phyloP scores from a whole-genome alignment of 2,113 vertebrate genomes.

The Capricornis sumatraensis region DNA sequence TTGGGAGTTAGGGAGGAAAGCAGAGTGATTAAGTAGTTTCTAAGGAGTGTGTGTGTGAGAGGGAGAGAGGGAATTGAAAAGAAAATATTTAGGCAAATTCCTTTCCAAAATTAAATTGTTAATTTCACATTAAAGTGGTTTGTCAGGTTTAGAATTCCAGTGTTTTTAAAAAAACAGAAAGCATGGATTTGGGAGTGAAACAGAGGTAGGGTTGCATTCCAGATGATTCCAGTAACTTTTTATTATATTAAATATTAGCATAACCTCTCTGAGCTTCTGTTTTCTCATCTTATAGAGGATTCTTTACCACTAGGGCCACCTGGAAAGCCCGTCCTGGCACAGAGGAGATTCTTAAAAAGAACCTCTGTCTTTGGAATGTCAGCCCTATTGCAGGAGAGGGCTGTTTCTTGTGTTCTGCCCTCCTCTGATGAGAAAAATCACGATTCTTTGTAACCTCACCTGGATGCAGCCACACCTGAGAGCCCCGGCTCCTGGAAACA shows the following conservation, averaged over 20 bases:
- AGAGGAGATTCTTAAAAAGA: rapidly evolving
- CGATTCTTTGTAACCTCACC: neutral
- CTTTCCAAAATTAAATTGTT: neutral
- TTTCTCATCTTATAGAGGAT: neutral
- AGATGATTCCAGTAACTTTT: neutral
- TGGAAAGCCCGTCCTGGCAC: neutral
- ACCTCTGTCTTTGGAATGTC: neutral
- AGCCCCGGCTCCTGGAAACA: neutral
- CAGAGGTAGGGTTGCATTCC: neutral
- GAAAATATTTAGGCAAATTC: neutral
- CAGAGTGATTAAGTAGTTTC: neutral
- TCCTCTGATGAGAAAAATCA: neutral
- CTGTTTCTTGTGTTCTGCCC: neutral
- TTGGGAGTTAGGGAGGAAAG: neutral
- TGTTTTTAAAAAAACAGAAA: neutral
- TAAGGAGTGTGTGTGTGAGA: neutral
- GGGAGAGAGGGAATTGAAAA: neutral
- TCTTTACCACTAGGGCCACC: neutral
- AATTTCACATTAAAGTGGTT: neutral
- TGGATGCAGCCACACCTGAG: neutral
- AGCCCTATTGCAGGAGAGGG: neutral
- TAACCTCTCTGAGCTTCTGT: neutral
- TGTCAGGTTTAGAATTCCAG: neutral
- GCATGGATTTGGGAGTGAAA: neutral
- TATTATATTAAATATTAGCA: neutral